Percentiles rank a stretch among this genome's conserved stretches.
These are phyloP conservation scores for Puffinus mauretanicus DNA, from an alignment of 2,113 vertebrate genomes.

Conservation along the genomic window DNA sequence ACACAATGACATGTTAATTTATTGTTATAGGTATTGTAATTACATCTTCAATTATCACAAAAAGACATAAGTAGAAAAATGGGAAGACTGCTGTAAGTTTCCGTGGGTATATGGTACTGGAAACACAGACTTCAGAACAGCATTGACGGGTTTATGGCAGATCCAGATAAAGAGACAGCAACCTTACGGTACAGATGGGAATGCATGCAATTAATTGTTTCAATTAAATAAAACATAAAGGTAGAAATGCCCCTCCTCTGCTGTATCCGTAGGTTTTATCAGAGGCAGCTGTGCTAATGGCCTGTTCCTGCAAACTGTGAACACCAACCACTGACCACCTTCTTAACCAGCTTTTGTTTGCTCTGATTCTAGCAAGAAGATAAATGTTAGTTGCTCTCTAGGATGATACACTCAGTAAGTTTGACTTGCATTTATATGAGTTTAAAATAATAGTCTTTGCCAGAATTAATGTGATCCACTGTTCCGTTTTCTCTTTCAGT, in stretches of 20 bases:
- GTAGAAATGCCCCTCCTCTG: background rate
- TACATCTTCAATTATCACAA: background rate
- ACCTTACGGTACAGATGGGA: background rate
- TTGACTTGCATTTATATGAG: constrained; percentile 45
- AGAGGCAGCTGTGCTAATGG: background rate
- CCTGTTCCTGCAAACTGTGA: background rate
- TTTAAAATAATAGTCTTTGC: constrained; percentile 48
- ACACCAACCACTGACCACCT: background rate
- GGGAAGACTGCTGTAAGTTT: background rate
- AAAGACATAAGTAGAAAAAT: background rate
- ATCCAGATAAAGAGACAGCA: rapidly evolving
- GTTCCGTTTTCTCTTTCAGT: constrained; percentile 20
- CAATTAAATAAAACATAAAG: background rate
- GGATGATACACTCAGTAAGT: background rate
- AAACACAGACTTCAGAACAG: background rate
- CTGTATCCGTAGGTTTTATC: rapidly evolving
- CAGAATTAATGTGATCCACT: constrained; percentile 20
- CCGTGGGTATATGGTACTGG: background rate
- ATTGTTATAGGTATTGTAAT: background rate
- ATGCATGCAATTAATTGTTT: background rate
- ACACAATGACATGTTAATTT: background rate
- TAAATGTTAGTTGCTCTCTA: background rate
- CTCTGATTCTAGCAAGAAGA: background rate
- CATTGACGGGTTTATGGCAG: background rate
- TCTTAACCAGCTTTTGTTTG: background rate